Evolutionary conservation across 2,113 vertebrate species (phyloP).

Genomic region (Taurulus bubalis): DNA sequence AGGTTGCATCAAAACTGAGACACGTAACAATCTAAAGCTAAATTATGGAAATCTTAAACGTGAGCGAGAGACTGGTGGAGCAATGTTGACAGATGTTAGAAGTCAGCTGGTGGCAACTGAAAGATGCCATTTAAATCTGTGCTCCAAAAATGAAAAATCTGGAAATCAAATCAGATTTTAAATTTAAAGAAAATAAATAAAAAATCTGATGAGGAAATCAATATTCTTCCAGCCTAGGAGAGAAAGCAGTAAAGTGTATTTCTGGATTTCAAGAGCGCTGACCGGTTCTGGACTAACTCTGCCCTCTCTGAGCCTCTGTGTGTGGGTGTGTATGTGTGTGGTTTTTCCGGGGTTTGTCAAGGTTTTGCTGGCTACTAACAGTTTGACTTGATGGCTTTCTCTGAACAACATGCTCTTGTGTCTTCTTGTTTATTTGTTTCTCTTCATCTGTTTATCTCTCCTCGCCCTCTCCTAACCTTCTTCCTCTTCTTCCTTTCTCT

Average conservation of each 20-base stretch:
- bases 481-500: constrained; percentile 54
- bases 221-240: background rate
- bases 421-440: constrained; percentile 12
- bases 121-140: background rate
- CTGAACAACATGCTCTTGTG: constrained; percentile 37
- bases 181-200: no score
- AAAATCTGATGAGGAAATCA: background rate
- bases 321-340: background rate
- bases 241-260: background rate
- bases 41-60: background rate
- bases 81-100: background rate
- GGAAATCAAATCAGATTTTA: background rate
- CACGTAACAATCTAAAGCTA: background rate
- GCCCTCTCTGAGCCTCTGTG: background rate
- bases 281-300: constrained; percentile 43
- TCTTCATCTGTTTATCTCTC: constrained; percentile 2
- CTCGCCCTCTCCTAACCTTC: constrained; percentile 59
- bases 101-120: no score
- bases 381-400: constrained; percentile 41
- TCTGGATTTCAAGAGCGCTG: background rate
- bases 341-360: constrained; percentile 2
- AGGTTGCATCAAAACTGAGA: background rate
- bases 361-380: constrained; percentile 67
- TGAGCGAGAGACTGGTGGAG: background rate
- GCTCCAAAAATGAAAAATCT: background rate